phyloP scores from a whole-genome alignment of 2,797 vertebrate genomes.

The Enteromius argenteus region DNA sequence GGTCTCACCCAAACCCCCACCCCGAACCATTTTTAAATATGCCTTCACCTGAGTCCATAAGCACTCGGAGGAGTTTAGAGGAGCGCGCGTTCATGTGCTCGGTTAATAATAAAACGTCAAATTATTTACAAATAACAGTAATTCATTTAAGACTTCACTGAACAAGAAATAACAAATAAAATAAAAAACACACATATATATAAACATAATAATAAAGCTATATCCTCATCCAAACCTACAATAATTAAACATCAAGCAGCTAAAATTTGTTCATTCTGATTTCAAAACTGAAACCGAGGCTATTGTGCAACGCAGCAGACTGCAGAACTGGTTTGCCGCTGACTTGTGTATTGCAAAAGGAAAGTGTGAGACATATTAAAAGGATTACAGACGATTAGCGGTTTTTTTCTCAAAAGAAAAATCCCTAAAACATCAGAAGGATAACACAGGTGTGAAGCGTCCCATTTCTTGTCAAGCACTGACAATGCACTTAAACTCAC shows the following conservation, averaged over 20 bases:
- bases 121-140: not conserved
- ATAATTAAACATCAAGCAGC: slow-evolving; percentile 22
- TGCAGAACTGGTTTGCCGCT: slow-evolving; percentile 57
- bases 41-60: slow-evolving; percentile 77
- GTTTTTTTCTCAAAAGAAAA: slow-evolving; percentile 56
- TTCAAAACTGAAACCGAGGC: slow-evolving; percentile 56
- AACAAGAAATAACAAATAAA: not conserved
- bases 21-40: slow-evolving; percentile 71
- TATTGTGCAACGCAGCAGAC: slow-evolving; percentile 56
- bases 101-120: not conserved
- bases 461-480: slow-evolving; percentile 21
- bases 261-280: slow-evolving; percentile 53
- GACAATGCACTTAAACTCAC: slow-evolving; percentile 14
- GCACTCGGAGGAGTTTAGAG: slow-evolving; percentile 59
- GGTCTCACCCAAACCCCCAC: slow-evolving; percentile 60
- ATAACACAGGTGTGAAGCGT: slow-evolving; percentile 57
- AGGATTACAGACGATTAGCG: slow-evolving; percentile 82
- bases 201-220: not conserved
- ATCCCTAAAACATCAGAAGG: slow-evolving; percentile 61
- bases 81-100: slow-evolving; percentile 45
- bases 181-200: not conserved
- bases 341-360: slow-evolving; percentile 77
- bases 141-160: not conserved
- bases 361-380: slow-evolving; percentile 82
- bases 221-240: not conserved